These are phyloP conservation scores for Hypsibius dujardini DNA, from an alignment of 1,140 invertebrate genomes.

Conservation along the genomic window DNA sequence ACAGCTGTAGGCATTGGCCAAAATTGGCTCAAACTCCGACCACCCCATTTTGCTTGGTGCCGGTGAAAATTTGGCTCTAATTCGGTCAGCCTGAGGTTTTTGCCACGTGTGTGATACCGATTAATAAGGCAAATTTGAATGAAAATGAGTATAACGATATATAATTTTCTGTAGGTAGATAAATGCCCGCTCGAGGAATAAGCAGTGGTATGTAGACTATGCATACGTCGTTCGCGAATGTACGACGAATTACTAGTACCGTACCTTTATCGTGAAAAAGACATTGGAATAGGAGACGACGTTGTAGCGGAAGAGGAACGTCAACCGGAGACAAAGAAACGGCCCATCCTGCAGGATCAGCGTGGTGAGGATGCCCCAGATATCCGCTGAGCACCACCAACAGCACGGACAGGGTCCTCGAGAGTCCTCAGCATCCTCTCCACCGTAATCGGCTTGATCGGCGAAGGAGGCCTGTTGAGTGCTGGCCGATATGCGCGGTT, in stretches of 20 bases:
- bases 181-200: no score
- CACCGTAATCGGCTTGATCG: not conserved
- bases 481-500: slow-evolving; percentile 36
- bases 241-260: no score
- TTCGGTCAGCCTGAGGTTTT: no score
- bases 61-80: no score
- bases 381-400: slow-evolving; percentile 39
- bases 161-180: no score
- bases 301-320: slow-evolving; percentile 15
- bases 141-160: no score
- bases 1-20: no score
- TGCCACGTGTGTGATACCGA: not conserved
- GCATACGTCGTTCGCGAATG: no score
- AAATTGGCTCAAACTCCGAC: no score
- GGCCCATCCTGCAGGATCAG: slow-evolving; percentile 49
- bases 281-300: slow-evolving; percentile 15
- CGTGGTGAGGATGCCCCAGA: slow-evolving; percentile 46
- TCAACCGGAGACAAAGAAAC: slow-evolving; percentile 52
- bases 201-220: not conserved
- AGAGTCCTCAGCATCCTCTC: slow-evolving; percentile 3
- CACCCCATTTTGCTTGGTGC: no score
- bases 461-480: no score
- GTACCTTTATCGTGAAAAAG: slow-evolving; percentile 15
- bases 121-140: no score
- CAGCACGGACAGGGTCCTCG: slow-evolving; percentile 22